Conservation (phyloP, 1,140 invertebrate genomes). For the Streblospio benedicti region DNA sequence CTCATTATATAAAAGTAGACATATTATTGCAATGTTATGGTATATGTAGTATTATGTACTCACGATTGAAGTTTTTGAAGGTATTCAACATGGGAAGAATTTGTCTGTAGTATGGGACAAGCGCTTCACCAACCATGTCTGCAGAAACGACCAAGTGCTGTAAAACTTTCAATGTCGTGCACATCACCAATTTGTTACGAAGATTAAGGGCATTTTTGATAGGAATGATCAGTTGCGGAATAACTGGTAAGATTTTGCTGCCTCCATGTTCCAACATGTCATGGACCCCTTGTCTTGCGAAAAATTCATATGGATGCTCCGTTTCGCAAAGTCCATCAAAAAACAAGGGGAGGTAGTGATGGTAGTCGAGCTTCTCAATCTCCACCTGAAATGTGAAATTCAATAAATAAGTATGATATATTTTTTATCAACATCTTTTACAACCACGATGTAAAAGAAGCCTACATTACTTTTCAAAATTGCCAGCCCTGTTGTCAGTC, state of each 20-base stretch:
- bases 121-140: constrained; percentile 71
- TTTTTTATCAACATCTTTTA: no score
- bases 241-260: constrained; percentile 74
- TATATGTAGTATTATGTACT: constrained; percentile 31
- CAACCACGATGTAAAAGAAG: no score
- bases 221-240: constrained; percentile 85
- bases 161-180: constrained; percentile 67
- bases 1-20: no score
- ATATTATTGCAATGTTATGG: background rate
- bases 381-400: constrained; percentile 58
- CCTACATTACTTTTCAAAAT: no score
- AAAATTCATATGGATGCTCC: constrained; percentile 75
- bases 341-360: constrained; percentile 86
- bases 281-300: constrained; percentile 75
- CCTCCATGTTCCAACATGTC: constrained; percentile 76
- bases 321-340: constrained; percentile 84
- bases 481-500: no score
- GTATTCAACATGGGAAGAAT: constrained; percentile 81
- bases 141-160: constrained; percentile 71
- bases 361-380: constrained; percentile 80
- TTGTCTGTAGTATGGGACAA: constrained; percentile 90
- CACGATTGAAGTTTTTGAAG: constrained; percentile 77
- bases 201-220: constrained; percentile 87
- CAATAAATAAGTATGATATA: no score
- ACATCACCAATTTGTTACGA: constrained; percentile 63